Percentiles rank a stretch among this genome's conserved stretches.
Evolutionary conservation across 2,888 invertebrate genomes (phyloP).

Genomic region (Drosophila sordidula): DNA sequence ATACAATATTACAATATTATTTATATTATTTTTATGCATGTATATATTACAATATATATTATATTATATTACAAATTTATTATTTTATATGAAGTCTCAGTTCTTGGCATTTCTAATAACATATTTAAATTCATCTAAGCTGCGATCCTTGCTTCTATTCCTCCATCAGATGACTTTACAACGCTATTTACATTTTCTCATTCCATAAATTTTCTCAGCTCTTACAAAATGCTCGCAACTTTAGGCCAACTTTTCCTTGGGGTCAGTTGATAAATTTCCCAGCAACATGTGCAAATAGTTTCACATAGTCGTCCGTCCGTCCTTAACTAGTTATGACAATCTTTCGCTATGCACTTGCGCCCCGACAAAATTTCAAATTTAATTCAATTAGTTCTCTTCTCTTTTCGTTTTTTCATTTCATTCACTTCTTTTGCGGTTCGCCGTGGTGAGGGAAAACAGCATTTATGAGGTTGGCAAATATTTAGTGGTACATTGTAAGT

Average conservation of each 20-base stretch:
- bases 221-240: background rate
- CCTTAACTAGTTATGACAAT: slow-evolving; percentile 2
- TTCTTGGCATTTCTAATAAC: background rate
- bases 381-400: slow-evolving; percentile 64
- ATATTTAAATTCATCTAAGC: background rate
- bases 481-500: slow-evolving; percentile 49
- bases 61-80: too few relatives aligned
- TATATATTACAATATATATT: too few relatives aligned
- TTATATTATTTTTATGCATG: too few relatives aligned
- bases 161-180: background rate
- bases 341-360: slow-evolving; percentile 25
- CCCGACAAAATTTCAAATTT: slow-evolving; percentile 60
- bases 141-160: background rate
- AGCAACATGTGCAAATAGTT: slow-evolving; percentile 10
- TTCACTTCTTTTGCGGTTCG: slow-evolving; percentile 8
- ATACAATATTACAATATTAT: too few relatives aligned
- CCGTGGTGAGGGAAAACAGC: slow-evolving; percentile 4
- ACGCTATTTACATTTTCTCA: background rate
- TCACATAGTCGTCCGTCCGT: background rate
- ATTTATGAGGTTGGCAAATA: slow-evolving; percentile 51
- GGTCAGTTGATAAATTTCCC: slow-evolving; percentile 4
- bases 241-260: background rate
- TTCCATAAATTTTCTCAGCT: background rate
- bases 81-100: too few relatives aligned
- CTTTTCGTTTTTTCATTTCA: slow-evolving; percentile 7